Conservation (phyloP, 37 sponge, comb jelly and placozoan genomes). For the Beroe forskalii region DNA sequence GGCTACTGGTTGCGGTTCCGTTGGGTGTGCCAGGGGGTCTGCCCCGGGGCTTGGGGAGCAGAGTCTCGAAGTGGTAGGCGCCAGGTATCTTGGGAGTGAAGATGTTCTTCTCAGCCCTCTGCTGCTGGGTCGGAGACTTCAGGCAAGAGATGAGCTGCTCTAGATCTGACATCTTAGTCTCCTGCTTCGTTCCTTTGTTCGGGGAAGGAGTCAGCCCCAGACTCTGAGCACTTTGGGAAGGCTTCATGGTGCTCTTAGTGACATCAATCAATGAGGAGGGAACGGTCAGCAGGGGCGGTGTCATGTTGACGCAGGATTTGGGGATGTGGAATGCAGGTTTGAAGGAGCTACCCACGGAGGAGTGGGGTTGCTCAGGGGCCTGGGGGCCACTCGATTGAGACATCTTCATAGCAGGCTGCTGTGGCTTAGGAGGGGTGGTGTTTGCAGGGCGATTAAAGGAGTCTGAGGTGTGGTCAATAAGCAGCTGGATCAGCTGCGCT, state of each 20-base stretch:
- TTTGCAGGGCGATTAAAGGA: no score
- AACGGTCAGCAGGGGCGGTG: not conserved
- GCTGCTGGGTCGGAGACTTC: constrained; percentile 11
- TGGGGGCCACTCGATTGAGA: not conserved
- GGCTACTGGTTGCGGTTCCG: not conserved
- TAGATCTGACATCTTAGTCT: constrained; percentile 1
- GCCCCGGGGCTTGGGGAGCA: not conserved
- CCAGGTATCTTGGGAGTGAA: not conserved
- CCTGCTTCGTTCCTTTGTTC: not conserved
- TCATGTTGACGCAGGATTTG: not conserved
- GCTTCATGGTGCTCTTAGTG: not conserved
- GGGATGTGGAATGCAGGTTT: not conserved
- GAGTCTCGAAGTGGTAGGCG: not conserved
- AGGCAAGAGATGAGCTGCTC: constrained; percentile 21
- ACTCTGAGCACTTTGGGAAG: not conserved
- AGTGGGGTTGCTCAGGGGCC: not conserved
- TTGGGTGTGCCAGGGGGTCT: constrained; percentile 21
- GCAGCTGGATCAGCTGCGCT: not conserved
- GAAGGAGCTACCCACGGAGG: not conserved
- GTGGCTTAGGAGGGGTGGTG: not conserved
- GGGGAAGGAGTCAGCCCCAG: not conserved
- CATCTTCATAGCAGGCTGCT: no score
- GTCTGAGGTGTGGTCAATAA: not conserved
- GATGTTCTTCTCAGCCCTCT: not conserved
- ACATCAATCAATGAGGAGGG: not conserved